Base-by-base conservation (phyloP, 53 echinoderm and acorn worm genomes). In the Echinometra lucunter region DNA sequence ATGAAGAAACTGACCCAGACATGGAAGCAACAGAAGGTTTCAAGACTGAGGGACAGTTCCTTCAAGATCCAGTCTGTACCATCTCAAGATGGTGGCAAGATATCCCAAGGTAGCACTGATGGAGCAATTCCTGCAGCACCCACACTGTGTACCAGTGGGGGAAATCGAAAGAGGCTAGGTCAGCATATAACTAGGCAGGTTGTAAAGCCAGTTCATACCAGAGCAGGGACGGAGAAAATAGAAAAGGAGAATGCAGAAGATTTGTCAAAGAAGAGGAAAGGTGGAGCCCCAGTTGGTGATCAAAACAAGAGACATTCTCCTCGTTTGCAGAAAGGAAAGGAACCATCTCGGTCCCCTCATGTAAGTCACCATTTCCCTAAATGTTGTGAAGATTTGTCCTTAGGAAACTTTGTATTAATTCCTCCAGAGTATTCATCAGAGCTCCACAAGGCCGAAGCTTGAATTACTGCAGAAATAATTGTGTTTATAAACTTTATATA, bases 1-100 rank as follows among this genome's bases (percentile, higher is more conserved):
- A 98, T 98, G 98, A 96, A 97, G 91, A 96, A 94, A 74, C 95
- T 98, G 74, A 96, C 97, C 16, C 83, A 96, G 74, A 98, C 97
- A 93, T 98, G 98, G 98, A 95, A 93, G 81, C 97, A 98, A 58
- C 98, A 98, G 89, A 98, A 98, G 81, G 94, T 93, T 12, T 34
- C 89, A 16, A 35, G 58, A 57, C 70, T 30, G 28, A 60, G 93
- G n/a, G 63, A 94, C 40, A 34, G 69, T 30, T 78, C 75, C 78
- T 75, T 85, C 91, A 42, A 35, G 37, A 28, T 40, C 44, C 37
- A 72, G 57, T 74, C 81, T 3, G 10, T 37, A 2, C 27, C 37
- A 40, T 44, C 49, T 13, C 27, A 63, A 16, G 85, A 35, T 58
- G 94, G 37, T 19, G 38, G 28, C 89, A 88, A 81, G 95, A 92